Conservation (phyloP, 2,113 vertebrate genomes). For the Rhea americana region DNA sequence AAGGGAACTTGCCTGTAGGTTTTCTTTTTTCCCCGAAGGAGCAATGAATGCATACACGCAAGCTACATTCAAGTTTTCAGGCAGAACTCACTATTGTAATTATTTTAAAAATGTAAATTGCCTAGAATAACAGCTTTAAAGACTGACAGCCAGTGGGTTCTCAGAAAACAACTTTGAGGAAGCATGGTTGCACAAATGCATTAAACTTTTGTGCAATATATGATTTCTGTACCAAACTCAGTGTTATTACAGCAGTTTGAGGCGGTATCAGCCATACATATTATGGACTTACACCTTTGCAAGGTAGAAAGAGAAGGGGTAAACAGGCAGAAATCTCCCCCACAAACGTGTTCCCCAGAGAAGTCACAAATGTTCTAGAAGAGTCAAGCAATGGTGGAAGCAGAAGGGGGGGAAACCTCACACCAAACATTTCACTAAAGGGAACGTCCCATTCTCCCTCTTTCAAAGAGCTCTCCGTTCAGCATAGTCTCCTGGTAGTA, state of each 20-base stretch:
- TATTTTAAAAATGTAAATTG: background rate
- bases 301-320: background rate
- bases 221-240: background rate
- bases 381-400: background rate
- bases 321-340: background rate
- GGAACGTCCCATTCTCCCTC: background rate
- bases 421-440: background rate
- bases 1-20: background rate
- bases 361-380: background rate
- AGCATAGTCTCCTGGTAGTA: background rate
- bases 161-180: background rate
- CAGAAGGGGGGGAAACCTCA: background rate
- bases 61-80: background rate
- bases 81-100: background rate
- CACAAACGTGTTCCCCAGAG: background rate
- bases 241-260: background rate
- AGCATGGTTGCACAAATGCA: background rate
- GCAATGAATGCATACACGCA: background rate
- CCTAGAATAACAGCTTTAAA: background rate
- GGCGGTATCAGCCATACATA: background rate
- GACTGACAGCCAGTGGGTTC: background rate
- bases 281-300: background rate
- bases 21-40: background rate
- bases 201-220: background rate
- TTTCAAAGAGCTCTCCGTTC: background rate